Conservation (phyloP, 53 echinoderm and acorn worm genomes). For the Hippasteria phrygiana region DNA sequence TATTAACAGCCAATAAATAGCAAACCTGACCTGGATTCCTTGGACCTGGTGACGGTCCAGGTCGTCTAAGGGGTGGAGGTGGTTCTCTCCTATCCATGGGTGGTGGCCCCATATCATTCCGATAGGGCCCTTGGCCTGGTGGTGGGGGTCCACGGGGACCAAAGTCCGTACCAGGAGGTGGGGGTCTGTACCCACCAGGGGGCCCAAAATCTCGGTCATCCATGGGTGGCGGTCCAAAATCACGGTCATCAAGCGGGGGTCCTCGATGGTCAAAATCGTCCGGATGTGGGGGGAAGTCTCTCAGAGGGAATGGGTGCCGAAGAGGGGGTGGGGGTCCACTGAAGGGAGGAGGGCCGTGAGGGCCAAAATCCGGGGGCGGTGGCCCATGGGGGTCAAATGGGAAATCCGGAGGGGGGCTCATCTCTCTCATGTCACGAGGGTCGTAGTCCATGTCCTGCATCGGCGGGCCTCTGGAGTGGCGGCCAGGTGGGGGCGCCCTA, state of each 20-base stretch:
- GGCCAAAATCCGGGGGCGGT: slow-evolving; percentile 37
- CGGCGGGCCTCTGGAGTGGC: slow-evolving; percentile 57
- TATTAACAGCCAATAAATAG: no score
- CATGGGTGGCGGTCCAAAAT: slow-evolving; percentile 63
- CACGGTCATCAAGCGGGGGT: slow-evolving; percentile 35
- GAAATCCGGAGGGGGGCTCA: slow-evolving; percentile 24
- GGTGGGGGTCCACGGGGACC: slow-evolving; percentile 62
- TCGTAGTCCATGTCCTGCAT: slow-evolving; percentile 38
- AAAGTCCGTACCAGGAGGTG: slow-evolving; percentile 62
- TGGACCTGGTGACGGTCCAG: slow-evolving; percentile 27
- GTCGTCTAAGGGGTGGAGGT: slow-evolving; percentile 15
- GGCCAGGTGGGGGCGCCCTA: slow-evolving; percentile 57
- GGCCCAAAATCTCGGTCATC: slow-evolving; percentile 65
- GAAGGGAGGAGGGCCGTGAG: slow-evolving; percentile 21
- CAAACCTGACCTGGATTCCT: slow-evolving; percentile 34
- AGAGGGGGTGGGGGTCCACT: slow-evolving; percentile 61
- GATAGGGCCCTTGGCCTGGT: slow-evolving; percentile 68
- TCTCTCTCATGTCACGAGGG: slow-evolving; percentile 36
- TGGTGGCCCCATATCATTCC: slow-evolving; percentile 54
- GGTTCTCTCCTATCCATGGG: slow-evolving; percentile 66
- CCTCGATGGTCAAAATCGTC: slow-evolving; percentile 51
- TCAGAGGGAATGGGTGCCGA: slow-evolving; percentile 39
- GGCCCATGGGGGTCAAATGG: slow-evolving; percentile 65
- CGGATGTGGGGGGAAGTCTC: slow-evolving; percentile 44
- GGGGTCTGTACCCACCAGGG: slow-evolving; percentile 55